Conservation (phyloP, 2,797 vertebrate species). For the Typhlichthys subterraneus region DNA sequence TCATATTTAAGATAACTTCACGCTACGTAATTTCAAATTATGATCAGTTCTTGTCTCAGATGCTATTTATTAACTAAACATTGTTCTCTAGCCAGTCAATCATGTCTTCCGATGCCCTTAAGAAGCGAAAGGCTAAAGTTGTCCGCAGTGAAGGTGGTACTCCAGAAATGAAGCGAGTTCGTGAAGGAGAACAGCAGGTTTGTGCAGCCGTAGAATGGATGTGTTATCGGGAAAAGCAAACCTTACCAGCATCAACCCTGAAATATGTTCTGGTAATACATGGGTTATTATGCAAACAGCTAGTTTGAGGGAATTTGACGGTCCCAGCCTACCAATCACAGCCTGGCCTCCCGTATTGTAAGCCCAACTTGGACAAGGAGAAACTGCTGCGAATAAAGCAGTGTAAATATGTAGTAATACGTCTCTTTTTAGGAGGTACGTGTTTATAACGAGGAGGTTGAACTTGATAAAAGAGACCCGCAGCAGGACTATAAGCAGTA, state of each 20-base stretch:
- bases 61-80: neutral
- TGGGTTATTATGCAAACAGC: too few species aligned
- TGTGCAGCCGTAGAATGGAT: neutral
- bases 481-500: slow-evolving; percentile 89
- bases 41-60: accelerated
- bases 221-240: neutral
- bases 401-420: neutral
- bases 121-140: slow-evolving; percentile 95
- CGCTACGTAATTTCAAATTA: too few species aligned
- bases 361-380: neutral
- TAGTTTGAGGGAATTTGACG: too few species aligned
- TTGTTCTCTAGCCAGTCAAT: neutral
- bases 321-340: too few species aligned
- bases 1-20: too few species aligned
- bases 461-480: slow-evolving; percentile 88
- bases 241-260: too few species aligned
- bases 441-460: slow-evolving; percentile 91
- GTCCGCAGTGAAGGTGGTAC: slow-evolving; percentile 87
- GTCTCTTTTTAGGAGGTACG: slow-evolving; percentile 78
- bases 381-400: neutral
- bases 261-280: too few species aligned
- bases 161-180: slow-evolving; percentile 84
- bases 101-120: slow-evolving; percentile 85
- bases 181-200: slow-evolving; percentile 83
- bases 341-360: too few species aligned